Evolutionary conservation across 2,797 vertebrate species (phyloP).

Genomic region (Trachops cirrhosus): DNA sequence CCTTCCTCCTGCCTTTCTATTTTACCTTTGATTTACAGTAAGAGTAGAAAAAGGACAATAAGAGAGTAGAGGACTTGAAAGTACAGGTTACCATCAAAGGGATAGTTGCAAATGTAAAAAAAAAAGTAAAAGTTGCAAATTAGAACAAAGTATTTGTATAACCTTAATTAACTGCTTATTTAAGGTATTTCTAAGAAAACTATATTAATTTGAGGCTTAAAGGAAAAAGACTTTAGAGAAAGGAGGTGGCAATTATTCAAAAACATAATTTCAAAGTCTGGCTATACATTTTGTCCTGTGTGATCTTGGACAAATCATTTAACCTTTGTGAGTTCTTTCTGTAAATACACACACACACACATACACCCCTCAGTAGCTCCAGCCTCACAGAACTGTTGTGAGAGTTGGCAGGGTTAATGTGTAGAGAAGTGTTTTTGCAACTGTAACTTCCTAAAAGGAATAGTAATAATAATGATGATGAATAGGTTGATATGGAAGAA

Average conservation of each 20-base stretch:
- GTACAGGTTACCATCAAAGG: neutral
- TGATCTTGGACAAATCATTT: constrained; percentile 7
- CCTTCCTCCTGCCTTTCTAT: neutral
- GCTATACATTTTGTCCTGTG: neutral
- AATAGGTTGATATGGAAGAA: neutral
- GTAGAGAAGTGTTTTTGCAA: constrained; percentile 26
- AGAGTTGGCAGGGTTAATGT: neutral
- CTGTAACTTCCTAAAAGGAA: neutral
- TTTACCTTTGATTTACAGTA: neutral
- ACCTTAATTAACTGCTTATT: constrained; percentile 19
- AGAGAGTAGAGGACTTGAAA: neutral
- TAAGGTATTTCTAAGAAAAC: constrained; percentile 27
- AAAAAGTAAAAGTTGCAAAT: neutral
- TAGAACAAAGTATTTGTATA: neutral
- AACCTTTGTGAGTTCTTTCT: neutral
- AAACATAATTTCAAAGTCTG: neutral
- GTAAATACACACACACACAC: neutral
- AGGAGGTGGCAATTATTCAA: neutral
- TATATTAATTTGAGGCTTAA: neutral
- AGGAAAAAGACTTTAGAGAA: constrained; percentile 1
- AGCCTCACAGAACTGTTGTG: neutral
- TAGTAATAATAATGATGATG: neutral
- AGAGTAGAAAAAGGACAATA: neutral
- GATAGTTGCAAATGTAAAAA: neutral
- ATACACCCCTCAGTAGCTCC: neutral